A percentile compares a stretch with the other conserved stretches of the same genome.
Conservation (phyloP, 1,140 invertebrate species). For the Notospermus geniculatus region DNA sequence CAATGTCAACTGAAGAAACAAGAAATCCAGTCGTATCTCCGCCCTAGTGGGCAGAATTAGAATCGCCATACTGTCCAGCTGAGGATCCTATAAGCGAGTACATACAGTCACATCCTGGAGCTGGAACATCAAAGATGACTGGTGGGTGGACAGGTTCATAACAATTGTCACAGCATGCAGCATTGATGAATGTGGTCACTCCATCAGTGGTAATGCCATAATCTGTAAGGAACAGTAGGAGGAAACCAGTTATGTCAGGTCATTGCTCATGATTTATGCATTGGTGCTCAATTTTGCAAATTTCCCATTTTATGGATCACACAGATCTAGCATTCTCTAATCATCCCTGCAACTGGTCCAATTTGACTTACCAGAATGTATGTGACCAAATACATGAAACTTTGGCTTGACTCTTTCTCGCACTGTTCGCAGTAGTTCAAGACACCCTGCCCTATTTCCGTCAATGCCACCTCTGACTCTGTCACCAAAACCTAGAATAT, state of each 20-base stretch:
- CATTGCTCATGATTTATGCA: too few species aligned
- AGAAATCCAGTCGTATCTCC: too few species aligned
- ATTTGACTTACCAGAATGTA: slow-evolving; percentile 82
- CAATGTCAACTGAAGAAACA: too few species aligned
- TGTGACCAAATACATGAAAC: slow-evolving; percentile 85
- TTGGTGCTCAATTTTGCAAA: too few species aligned
- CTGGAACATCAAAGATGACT: slow-evolving; percentile 76
- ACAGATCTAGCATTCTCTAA: too few species aligned
- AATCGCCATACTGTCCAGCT: too few species aligned
- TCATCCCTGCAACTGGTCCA: too few species aligned
- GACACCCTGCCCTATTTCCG: slow-evolving; percentile 78
- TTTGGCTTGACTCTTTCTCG: slow-evolving; percentile 76
- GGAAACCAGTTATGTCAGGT: too few species aligned
- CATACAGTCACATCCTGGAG: slow-evolving; percentile 61
- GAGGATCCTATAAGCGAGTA: too few species aligned
- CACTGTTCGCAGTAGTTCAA: slow-evolving; percentile 77
- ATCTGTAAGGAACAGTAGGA: slow-evolving; percentile 41
- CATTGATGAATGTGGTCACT: slow-evolving; percentile 79
- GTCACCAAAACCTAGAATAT: slow-evolving; percentile 73
- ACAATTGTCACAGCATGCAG: slow-evolving; percentile 77
- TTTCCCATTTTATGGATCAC: too few species aligned
- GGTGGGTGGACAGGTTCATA: slow-evolving; percentile 76
- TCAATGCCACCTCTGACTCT: slow-evolving; percentile 68
- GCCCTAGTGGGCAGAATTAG: too few species aligned
- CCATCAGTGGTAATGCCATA: slow-evolving; percentile 69